These are phyloP conservation scores for Heterocephalus glaber DNA, from an alignment of 2,113 vertebrate species.

Conservation along the genomic window DNA sequence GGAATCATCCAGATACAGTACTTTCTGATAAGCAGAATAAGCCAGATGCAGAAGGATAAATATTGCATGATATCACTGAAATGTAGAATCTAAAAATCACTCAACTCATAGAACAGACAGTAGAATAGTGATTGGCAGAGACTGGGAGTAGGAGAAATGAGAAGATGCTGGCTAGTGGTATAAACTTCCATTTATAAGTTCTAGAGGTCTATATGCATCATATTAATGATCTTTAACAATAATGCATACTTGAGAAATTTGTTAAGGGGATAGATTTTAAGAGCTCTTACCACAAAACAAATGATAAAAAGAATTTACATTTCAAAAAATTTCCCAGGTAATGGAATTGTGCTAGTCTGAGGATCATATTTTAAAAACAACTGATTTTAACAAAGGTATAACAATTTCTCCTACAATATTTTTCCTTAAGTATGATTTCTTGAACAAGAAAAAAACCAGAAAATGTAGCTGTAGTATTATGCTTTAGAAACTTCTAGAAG, in stretches of 20 bases:
- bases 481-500: neutral
- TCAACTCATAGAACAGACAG: neutral
- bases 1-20: neutral
- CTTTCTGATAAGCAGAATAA: neutral
- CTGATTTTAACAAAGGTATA: neutral
- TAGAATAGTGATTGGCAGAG: neutral
- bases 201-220: neutral
- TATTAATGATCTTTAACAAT: neutral
- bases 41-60: neutral
- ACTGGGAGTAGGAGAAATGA: accelerated
- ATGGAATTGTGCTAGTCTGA: neutral
- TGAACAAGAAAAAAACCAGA: neutral
- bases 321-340: neutral
- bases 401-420: neutral
- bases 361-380: neutral
- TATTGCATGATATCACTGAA: neutral
- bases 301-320: neutral
- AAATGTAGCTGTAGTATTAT: neutral
- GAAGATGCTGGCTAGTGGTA: accelerated
- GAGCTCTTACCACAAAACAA: neutral
- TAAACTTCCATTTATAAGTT: neutral
- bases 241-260: neutral
- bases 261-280: too few relatives aligned
- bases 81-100: neutral
- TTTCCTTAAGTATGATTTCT: neutral